Conservation (phyloP, 2,888 invertebrate genomes). For the Caenorhabditis afra region DNA sequence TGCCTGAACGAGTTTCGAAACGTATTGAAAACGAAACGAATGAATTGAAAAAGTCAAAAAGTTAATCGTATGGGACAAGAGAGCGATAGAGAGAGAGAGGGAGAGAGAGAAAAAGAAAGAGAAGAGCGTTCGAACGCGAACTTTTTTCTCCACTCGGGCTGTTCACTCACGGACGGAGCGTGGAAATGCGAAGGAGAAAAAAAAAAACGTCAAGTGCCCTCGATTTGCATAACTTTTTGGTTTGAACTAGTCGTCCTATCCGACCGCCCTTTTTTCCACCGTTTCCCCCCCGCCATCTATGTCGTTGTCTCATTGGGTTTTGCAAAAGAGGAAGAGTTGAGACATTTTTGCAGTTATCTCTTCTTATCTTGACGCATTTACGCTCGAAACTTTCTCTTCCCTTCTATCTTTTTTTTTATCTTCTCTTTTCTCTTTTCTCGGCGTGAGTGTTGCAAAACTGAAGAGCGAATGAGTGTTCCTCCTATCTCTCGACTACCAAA, state of each 20-base stretch:
- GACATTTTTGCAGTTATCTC: constrained; percentile 30
- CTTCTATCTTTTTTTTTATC: not conserved
- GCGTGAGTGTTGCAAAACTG: constrained; percentile 34
- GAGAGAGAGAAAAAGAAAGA: too few relatives aligned
- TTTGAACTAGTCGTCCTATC: constrained; percentile 29
- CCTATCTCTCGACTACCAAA: not conserved
- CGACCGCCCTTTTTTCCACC: constrained; percentile 3
- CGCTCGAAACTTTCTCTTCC: constrained; percentile 25
- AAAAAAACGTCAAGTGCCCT: constrained; percentile 40
- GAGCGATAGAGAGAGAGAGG: too few relatives aligned
- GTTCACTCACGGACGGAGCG: too few relatives aligned
- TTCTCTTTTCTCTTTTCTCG: not conserved
- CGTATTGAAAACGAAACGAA: too few relatives aligned
- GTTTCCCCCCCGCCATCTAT: not conserved
- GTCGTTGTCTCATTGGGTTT: not conserved
- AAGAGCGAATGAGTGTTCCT: constrained; percentile 46
- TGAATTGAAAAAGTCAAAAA: too few relatives aligned
- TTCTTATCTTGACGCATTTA: constrained; percentile 58
- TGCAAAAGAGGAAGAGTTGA: constrained; percentile 4
- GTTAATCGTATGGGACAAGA: too few relatives aligned
- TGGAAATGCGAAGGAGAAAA: not conserved
- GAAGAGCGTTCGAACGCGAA: too few relatives aligned
- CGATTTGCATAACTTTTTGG: constrained; percentile 52
- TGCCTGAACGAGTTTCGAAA: too few relatives aligned
- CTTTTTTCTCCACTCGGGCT: too few relatives aligned